phyloP scores from a whole-genome alignment of 2,797 vertebrate species.

The Coluber constrictor region DNA sequence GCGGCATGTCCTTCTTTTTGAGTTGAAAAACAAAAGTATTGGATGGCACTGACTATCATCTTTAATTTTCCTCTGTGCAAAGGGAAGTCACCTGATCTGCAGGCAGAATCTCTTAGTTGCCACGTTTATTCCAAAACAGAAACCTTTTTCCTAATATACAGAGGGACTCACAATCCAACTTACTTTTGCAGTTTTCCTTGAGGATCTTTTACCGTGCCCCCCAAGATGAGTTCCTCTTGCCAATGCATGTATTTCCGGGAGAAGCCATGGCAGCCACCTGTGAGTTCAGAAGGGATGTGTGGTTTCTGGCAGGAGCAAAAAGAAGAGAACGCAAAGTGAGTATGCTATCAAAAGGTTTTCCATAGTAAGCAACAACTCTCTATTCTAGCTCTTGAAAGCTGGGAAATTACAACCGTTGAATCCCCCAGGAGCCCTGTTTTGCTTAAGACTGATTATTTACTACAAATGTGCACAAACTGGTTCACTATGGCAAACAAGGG shows the following conservation, averaged over 20 bases:
- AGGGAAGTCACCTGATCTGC: not conserved
- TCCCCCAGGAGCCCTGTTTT: not conserved
- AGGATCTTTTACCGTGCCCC: slow-evolving; percentile 82
- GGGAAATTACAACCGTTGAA: not conserved
- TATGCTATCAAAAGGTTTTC: not conserved
- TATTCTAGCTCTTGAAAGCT: not conserved
- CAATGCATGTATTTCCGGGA: slow-evolving; percentile 98
- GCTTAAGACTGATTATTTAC: not conserved
- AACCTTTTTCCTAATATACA: slow-evolving; percentile 66
- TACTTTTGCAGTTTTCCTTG: slow-evolving; percentile 89
- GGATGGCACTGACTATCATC: not conserved
- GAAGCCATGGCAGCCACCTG: slow-evolving; percentile 93
- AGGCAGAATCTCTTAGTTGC: not conserved
- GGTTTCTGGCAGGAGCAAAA: slow-evolving; percentile 71
- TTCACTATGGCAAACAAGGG: not conserved
- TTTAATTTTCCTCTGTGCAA: not conserved
- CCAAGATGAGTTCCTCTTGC: slow-evolving; percentile 96
- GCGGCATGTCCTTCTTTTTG: not conserved
- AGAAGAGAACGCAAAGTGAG: not conserved
- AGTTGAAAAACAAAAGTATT: not conserved
- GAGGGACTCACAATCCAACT: slow-evolving; percentile 23
- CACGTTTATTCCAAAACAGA: not conserved
- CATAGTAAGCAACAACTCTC: not conserved
- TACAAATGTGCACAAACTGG: not conserved
- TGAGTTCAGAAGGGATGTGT: slow-evolving; percentile 82